These are phyloP conservation scores for Luidia sarsii DNA, from an alignment of 53 echinoderm and acorn worm genomes.

Conservation along the genomic window DNA sequence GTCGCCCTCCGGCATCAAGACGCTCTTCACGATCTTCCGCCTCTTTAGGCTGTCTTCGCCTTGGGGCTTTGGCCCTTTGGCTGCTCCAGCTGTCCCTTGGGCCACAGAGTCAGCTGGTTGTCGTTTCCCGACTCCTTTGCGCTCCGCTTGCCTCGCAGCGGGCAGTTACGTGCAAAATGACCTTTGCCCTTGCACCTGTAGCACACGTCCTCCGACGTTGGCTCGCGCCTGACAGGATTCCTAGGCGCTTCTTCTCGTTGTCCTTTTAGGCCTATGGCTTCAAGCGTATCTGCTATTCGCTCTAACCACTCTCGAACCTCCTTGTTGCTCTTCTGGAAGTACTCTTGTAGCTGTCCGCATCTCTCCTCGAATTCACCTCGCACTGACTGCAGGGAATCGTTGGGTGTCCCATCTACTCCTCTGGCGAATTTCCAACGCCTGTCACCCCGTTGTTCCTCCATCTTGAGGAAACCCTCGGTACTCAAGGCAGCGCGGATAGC, in stretches of 20 bases:
- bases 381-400: too few species aligned
- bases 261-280: not conserved
- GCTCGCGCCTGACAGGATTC: too few species aligned
- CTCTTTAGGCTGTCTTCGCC: not conserved
- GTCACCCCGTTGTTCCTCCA: constrained; percentile 24
- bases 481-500: constrained; percentile 11
- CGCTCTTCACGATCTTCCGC: not conserved
- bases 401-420: not conserved
- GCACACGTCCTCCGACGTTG: too few species aligned
- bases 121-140: constrained; percentile 18
- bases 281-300: not conserved
- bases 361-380: too few species aligned
- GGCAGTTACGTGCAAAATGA: not conserved
- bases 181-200: not conserved
- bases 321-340: too few species aligned
- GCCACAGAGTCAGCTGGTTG: constrained; percentile 24
- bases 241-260: not conserved
- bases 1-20: not conserved
- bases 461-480: constrained; percentile 25
- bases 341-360: too few species aligned
- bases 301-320: not conserved
- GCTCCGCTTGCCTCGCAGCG: not conserved
- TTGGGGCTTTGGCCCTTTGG: not conserved
- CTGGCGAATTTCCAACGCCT: not conserved
- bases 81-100: constrained; percentile 38